Conservation (phyloP, 2,888 invertebrate species). For the Drosophila ustulata region DNA sequence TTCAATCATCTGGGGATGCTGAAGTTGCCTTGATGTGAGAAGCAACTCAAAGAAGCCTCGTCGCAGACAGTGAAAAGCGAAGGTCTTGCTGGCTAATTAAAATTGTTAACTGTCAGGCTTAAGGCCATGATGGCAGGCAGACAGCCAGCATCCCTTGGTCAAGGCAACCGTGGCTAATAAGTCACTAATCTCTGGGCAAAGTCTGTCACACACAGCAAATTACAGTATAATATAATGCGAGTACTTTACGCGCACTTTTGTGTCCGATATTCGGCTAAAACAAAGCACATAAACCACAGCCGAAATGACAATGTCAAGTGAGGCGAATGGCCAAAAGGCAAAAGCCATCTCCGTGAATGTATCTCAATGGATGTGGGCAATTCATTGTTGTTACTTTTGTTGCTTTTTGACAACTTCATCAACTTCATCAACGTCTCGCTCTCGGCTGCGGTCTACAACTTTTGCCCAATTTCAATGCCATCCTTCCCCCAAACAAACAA, state of each 20-base stretch:
- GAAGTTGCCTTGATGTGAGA: neutral
- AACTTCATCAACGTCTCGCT: slow-evolving; percentile 39
- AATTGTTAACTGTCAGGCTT: slow-evolving; percentile 29
- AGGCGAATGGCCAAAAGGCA: neutral
- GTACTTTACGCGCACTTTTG: slow-evolving; percentile 28
- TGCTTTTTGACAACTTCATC: slow-evolving; percentile 73
- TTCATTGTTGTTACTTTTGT: slow-evolving; percentile 49
- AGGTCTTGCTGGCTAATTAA: slow-evolving; percentile 36
- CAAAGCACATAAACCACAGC: slow-evolving; percentile 59
- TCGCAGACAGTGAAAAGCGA: slow-evolving; percentile 15
- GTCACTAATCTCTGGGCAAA: slow-evolving; percentile 68
- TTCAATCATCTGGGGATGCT: neutral
- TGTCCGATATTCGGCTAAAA: slow-evolving; percentile 28
- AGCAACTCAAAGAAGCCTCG: neutral
- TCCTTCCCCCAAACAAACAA: slow-evolving; percentile 9
- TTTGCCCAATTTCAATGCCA: slow-evolving; percentile 49
- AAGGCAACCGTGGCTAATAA: slow-evolving; percentile 63
- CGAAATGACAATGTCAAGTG: slow-evolving; percentile 53
- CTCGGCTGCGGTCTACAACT: neutral
- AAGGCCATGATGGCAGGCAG: slow-evolving; percentile 44
- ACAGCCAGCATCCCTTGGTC: slow-evolving; percentile 33
- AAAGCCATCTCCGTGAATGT: slow-evolving; percentile 19
- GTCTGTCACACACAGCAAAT: slow-evolving; percentile 45
- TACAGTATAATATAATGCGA: slow-evolving; percentile 26
- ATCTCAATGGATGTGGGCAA: slow-evolving; percentile 38